Base-by-base conservation (phyloP, 1,140 invertebrate genomes). In the Aphaenogaster rudis region DNA sequence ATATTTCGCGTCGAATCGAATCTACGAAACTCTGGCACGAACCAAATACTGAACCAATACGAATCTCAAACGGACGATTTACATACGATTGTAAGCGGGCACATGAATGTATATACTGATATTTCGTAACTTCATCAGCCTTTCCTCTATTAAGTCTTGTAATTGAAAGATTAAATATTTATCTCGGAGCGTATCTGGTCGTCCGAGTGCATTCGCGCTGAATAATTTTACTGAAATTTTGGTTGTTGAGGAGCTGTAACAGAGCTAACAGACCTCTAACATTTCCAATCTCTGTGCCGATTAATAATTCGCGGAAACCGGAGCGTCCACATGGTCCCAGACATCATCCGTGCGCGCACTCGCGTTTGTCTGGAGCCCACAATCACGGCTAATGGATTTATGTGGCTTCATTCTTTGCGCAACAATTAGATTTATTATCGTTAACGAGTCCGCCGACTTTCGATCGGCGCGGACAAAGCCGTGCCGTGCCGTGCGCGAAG, bases 381-480 rank as follows among this genome's bases (percentile, higher is more conserved):
- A 82, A 82, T 82, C 67, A 59, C 67, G 80, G 42, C 80, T 82
- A 82, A 82, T 82, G 80, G 80, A 76, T 76, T 84, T 76, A 84
- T 76, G 57, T 61, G 69, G 54, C 80, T 84, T 84, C 45, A 61
- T 84, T 84, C 80, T 61, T 84, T 72, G 69, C 69, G 80, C 69
- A 84, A 84, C 80, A 76, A 84, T 84, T 86, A 86, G 72, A 88
- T 89, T 89, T 88, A 86, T 88, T 89, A 89, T 88, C 87, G 69
- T 88, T 85, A 88, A 80, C 87, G 71, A 66, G 85, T 77, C 78
- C 77, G 54, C 57, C 61, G 82, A 54, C 71, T 79, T 91, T 91
- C 81, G 90, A 91, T 90, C 90, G 80, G 69, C 50, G 59, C 86
- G 87, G 77, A 91, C 86, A 91, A 90, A 91, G 90, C 80, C 66